Base-by-base conservation (phyloP, 1,140 invertebrate species). In the Coelopa frigida region DNA sequence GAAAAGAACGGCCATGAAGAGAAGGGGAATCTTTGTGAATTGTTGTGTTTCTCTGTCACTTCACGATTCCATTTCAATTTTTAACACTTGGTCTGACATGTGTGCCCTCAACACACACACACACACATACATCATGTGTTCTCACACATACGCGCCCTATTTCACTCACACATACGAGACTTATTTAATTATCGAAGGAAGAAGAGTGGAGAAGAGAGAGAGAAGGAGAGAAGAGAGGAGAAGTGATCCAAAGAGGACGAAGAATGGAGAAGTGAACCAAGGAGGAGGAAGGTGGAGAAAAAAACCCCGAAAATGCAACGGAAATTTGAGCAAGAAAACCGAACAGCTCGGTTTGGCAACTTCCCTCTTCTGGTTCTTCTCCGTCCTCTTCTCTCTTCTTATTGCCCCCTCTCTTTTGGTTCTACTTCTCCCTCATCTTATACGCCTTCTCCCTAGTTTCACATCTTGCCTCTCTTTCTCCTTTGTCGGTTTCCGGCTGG, bases 71-170 rank as follows among this genome's bases (percentile, higher is more conserved):
- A 4, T 42, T 42, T 15, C 31, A 17, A 26, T 26, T 29, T 43
- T 29, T 29, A 43, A 43, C 40, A 43, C 40, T 43, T 43, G 26
- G 33, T 31, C 29, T 43, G 27, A 43, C 33, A 43, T 43, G 40
- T 31, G 21, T 43, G 5, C 40, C 24, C n/a, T 43, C n/a, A n/a
- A n/a, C n/a, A n/a, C n/a, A n/a, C n/a, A n/a, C n/a, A n/a, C n/a
- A n/a, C n/a, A n/a, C n/a, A n/a, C n/a, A n/a, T n/a, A n/a, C n/a
- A n/a, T n/a, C n/a, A n/a, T n/a, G n/a, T 43, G 17, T 5, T 41
- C 7, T 26, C 29, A 10, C 31, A 33, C 10, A 33, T 4, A n/a
- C 31, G n/a, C n/a, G n/a, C n/a, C n/a, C n/a, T n/a, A n/a, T n/a
- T n/a, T n/a, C n/a, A n/a, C n/a, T n/a, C n/a, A n/a, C n/a, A n/a